Percentiles rank a stretch among this genome's conserved stretches.
Conservation (phyloP, 2,797 vertebrate species). For the Pangasius larnaudii region DNA sequence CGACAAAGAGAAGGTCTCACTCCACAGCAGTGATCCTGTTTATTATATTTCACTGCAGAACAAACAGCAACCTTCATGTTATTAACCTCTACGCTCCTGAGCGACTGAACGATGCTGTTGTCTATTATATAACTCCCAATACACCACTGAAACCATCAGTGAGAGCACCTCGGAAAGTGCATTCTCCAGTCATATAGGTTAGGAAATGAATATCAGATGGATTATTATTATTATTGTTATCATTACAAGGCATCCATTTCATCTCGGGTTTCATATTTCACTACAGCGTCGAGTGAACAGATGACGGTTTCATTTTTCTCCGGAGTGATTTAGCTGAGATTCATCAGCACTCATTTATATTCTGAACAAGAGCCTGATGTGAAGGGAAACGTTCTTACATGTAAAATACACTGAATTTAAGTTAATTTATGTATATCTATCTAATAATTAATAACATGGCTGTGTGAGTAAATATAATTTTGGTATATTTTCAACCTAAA, state of each 20-base stretch:
- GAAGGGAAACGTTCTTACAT: neutral
- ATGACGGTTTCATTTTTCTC: neutral
- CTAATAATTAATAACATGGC: neutral
- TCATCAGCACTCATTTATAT: constrained; percentile 14
- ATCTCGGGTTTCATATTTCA: neutral
- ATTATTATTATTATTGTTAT: constrained; percentile 9
- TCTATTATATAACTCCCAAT: neutral
- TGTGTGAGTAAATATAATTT: neutral
- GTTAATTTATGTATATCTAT: neutral
- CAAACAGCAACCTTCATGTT: neutral
- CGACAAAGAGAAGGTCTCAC: neutral
- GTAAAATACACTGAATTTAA: neutral
- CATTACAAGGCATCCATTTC: neutral
- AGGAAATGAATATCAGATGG: neutral
- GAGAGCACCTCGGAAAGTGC: neutral
- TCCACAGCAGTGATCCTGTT: neutral
- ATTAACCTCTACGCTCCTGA: neutral
- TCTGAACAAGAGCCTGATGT: neutral
- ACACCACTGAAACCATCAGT: neutral
- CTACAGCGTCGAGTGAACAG: neutral
- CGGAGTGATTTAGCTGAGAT: constrained; percentile 20
- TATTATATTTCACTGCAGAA: neutral
- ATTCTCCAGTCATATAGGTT: neutral
- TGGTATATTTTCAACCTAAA: neutral
- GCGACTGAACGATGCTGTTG: neutral